phyloP scores from a whole-genome alignment of 2,888 invertebrate genomes.

The Beris chalybata region DNA sequence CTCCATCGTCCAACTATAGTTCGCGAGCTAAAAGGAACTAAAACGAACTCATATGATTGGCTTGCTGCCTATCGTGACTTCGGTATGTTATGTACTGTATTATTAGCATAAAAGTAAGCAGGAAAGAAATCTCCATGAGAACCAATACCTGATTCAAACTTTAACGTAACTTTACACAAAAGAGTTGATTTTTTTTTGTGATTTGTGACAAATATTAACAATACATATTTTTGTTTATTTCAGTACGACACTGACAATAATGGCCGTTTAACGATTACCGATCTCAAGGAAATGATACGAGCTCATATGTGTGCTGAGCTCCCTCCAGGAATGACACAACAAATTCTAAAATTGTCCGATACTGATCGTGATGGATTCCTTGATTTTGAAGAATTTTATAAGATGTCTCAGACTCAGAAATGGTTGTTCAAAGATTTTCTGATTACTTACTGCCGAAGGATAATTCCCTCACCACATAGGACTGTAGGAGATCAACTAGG shows the following conservation, averaged over 20 bases:
- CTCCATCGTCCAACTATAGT: too few relatives aligned
- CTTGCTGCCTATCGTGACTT: too few relatives aligned
- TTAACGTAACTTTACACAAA: too few relatives aligned
- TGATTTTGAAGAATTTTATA: slow-evolving; percentile 69
- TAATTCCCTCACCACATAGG: slow-evolving; percentile 53
- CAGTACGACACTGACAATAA: slow-evolving; percentile 74
- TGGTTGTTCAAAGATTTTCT: slow-evolving; percentile 55
- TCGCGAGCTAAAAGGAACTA: too few relatives aligned
- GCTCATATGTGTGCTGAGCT: slow-evolving; percentile 61
- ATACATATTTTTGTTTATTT: slow-evolving; percentile 39
- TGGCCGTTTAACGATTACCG: slow-evolving; percentile 68
- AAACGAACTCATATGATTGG: too few relatives aligned
- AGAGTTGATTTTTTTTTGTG: too few relatives aligned
- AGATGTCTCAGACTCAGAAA: slow-evolving; percentile 61
- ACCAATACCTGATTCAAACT: too few relatives aligned
- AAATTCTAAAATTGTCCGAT: slow-evolving; percentile 70
- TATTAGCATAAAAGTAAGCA: too few relatives aligned
- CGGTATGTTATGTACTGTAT: too few relatives aligned
- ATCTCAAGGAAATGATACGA: slow-evolving; percentile 58
- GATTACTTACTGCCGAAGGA: slow-evolving; percentile 49
- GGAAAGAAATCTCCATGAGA: too few relatives aligned
- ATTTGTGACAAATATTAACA: too few relatives aligned
- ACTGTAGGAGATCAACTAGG: slow-evolving; percentile 53
- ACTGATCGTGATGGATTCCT: slow-evolving; percentile 64
- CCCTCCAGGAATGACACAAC: slow-evolving; percentile 67